Base-by-base conservation (phyloP, 2,113 vertebrate species). In the Podarcis raffonei region DNA sequence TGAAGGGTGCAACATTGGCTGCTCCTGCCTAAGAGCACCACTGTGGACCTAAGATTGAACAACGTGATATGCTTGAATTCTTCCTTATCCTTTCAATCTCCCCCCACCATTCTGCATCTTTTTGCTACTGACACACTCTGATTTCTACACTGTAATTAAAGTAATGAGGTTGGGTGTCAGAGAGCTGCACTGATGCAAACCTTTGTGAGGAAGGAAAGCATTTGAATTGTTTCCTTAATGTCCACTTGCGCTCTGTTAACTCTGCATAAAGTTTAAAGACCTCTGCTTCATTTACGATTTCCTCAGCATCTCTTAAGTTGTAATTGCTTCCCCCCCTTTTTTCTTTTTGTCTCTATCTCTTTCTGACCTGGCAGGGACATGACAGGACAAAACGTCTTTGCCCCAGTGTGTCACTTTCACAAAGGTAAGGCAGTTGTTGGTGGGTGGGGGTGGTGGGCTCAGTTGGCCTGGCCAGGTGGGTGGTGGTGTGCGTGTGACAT, bases 201-300 rank as follows among this genome's bases (percentile, higher is more conserved):
- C 78, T 59, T 71, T 53, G 27, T 8, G 23, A 80, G 86, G 66
- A 87, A 35, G 42, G 66, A 20, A 59, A 59, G 32, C 48, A 30
- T 72, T 78, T 79, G 11, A 85, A 79, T 71, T 22, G 32, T 83
- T 76, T 78, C 69, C 84, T 37, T 80, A 59, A 83, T 77, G 84
- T 57, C 48, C 37, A 85, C 59, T 92, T 27, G 87, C 1, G 69
- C 39, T 94, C 78, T 59, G 84, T 57, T 76, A 89, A 79, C 87
- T 88, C 89, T 59, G 79, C 89, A 85, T 79, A 92, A 92, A 42
- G 84, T 90, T 5, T 84, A 22, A 53, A 81, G 78, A 87, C 80
- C 83, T 82, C 20, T 48, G 5, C 1, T 86, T 81, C 72, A 11
- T 81, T 90, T 32, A 3, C 20, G 18, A 77, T 59, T 84, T 81